Evolutionary conservation across 2,113 vertebrate genomes (phyloP), one percentile per base, ranked within the genome.

Genomic region (Capricornis sumatraensis): DNA sequence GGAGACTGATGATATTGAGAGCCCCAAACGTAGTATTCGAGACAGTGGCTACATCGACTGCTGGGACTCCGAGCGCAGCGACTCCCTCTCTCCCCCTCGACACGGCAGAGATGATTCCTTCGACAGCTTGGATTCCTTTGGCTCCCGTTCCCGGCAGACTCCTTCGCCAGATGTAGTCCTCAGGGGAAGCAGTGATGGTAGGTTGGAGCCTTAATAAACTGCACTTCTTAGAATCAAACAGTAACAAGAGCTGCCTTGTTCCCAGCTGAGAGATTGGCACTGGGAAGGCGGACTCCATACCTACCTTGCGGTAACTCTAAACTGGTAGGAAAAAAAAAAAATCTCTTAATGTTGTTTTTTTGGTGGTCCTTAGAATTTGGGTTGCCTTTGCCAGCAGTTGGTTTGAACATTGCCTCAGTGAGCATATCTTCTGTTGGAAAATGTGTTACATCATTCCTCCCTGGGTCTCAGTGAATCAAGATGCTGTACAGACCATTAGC

Each of bases 1-100:
- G 99, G 99, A 99, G 98, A 99, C 99, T 0, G 99, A 99, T 96
- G 99, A 99, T 91, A 98, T 99, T 45, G 99, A 99, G 95, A 99
- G 99, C 96, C 99, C 99, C 0, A 99, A 99, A 89, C 99, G 99
- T 96, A 99, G 99, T 97, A 99, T 99, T 96, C 99, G 99, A 60
- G 99, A 99, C 99, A 99, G 99, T 0, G 99, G 99, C 96, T 99
- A 99, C 90, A 99, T 99, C 89, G 99, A 99, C 99, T 99, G 99
- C 98, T 99, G 99, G 99, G 99, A 99, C 97, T 99, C 99, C 0
- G 99, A 99, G 93, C 99, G 99, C 98, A 99, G 99, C 0, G 99
- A 99, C 97, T 99, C 99, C 17, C 99, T 99, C 12, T 99, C 99
- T 3, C 99, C 99, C 0, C 99, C 99, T 60, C 99, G 99, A 50